Percentiles rank a stretch among this genome's conserved stretches.
Evolutionary conservation across 2,888 invertebrate genomes (phyloP).

Genomic region (Drosophila nigritarsus): DNA sequence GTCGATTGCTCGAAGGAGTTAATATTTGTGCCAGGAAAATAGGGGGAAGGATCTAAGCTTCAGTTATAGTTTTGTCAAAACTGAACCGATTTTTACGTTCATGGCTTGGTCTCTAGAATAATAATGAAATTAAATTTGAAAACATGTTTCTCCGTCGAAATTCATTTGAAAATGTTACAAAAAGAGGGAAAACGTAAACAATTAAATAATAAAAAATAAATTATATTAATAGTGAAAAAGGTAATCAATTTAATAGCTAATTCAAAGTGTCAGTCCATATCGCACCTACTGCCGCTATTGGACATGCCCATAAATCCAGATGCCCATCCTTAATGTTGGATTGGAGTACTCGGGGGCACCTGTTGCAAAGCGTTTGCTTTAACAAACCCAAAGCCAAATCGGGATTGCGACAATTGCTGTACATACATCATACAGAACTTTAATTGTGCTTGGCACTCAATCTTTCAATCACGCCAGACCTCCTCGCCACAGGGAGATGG

Average conservation of each 20-base stretch:
- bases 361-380: conserved; percentile 54
- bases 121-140: not conserved
- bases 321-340: conserved; percentile 35
- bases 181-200: not conserved
- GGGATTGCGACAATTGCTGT: conserved; percentile 76
- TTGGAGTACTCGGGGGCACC: conserved; percentile 34
- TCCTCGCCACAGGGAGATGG: conserved; percentile 1
- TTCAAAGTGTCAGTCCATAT: conserved; percentile 58
- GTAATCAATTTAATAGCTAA: conserved; percentile 55
- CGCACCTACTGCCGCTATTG: conserved; percentile 36
- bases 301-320: conserved; percentile 5
- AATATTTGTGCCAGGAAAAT: not conserved
- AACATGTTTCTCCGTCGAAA: not conserved
- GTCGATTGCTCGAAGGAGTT: not conserved
- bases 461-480: conserved; percentile 78
- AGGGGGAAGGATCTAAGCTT: not conserved
- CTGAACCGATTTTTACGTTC: not conserved
- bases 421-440: conserved; percentile 71
- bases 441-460: conserved; percentile 83
- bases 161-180: not conserved
- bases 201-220: not conserved
- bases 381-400: conserved; percentile 61
- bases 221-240: not conserved
- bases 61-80: conserved; percentile 4
- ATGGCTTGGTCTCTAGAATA: too few species aligned